These are phyloP conservation scores for Napeogenes inachia DNA, from an alignment of 2,888 invertebrate species.

Conservation along the genomic window DNA sequence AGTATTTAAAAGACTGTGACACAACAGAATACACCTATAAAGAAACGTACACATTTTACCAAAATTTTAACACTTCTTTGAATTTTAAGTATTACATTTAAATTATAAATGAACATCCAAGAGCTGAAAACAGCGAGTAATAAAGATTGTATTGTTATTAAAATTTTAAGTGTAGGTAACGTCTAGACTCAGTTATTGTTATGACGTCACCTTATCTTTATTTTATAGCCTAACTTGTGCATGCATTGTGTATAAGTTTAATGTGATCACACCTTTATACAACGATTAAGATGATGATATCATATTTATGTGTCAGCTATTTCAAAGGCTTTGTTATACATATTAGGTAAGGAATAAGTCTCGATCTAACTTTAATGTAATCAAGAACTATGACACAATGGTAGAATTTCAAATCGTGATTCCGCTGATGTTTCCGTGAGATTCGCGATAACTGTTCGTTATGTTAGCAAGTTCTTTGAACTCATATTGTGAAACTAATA, in stretches of 20 bases:
- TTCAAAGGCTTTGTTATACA: constrained; percentile 22
- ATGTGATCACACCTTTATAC: background rate
- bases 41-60: constrained; percentile 6
- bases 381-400: constrained; percentile 20
- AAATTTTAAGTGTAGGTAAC: background rate
- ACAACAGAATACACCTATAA: constrained; percentile 20
- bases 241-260: constrained; percentile 4
- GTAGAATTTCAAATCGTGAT: constrained; percentile 15
- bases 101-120: too few relatives aligned
- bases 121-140: background rate
- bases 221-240: background rate
- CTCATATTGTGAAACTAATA: too few relatives aligned
- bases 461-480: too few relatives aligned
- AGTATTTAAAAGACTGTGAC: constrained; percentile 31
- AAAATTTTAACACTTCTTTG: background rate
- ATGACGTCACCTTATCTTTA: background rate
- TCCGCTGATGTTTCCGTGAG: constrained; percentile 6
- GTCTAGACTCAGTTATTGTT: constrained; percentile 1
- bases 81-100: too few relatives aligned
- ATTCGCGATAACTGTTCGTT: constrained; percentile 12
- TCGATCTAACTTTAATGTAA: constrained; percentile 18
- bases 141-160: background rate
- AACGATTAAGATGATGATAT: constrained; percentile 22
- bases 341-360: constrained; percentile 18
- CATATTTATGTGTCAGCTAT: constrained; percentile 28